Percentiles rank a stretch among this genome's conserved stretches.
Evolutionary conservation across 2,888 invertebrate species (phyloP).

Genomic region (Ochropleura plecta): DNA sequence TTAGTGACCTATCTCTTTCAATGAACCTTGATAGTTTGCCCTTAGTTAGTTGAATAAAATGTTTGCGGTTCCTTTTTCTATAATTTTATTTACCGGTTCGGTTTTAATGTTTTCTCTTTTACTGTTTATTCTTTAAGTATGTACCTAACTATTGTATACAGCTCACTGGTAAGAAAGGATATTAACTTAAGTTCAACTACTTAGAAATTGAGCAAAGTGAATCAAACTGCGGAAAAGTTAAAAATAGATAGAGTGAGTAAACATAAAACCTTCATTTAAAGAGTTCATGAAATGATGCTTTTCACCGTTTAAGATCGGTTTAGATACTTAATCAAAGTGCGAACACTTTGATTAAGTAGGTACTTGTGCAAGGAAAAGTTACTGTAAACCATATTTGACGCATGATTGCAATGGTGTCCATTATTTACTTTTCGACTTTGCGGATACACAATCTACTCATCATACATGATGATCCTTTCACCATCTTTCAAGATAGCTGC

Average conservation of each 20-base stretch:
- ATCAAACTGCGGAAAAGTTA: background rate
- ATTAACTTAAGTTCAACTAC: background rate
- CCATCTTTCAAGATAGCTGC: background rate
- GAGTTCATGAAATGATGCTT: background rate
- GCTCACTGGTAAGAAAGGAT: no score
- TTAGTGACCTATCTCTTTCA: slow-evolving; percentile 50
- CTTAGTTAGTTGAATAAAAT: slow-evolving; percentile 10
- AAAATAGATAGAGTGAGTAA: background rate
- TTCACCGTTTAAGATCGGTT: background rate
- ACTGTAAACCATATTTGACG: background rate
- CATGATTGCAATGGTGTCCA: background rate
- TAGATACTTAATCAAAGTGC: no score
- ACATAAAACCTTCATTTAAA: background rate
- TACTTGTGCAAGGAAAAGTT: background rate
- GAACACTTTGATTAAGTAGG: background rate
- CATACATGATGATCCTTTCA: background rate
- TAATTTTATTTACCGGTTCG: slow-evolving; percentile 5
- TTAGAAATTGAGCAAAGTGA: background rate
- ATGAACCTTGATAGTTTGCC: slow-evolving; percentile 41
- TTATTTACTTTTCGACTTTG: background rate
- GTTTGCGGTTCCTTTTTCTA: slow-evolving; percentile 25
- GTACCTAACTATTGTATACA: background rate
- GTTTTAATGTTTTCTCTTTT: background rate
- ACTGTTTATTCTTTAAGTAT: background rate
- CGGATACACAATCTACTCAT: no score